These are phyloP conservation scores for Tridacna crocea DNA, from an alignment of 2,888 invertebrate genomes.

Conservation along the genomic window DNA sequence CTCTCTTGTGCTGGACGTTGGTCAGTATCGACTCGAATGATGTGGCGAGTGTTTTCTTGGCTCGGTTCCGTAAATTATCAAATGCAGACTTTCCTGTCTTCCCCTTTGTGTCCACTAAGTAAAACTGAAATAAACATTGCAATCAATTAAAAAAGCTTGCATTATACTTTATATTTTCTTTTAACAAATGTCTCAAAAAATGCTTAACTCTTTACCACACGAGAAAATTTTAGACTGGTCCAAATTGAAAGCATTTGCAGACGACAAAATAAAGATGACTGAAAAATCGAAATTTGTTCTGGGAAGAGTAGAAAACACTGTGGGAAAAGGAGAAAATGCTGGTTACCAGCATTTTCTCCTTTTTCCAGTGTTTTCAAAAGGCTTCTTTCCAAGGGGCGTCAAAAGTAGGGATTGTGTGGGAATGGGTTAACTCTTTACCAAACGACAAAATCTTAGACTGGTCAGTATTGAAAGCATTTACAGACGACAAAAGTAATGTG, in stretches of 20 bases:
- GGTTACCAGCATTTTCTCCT: too few relatives aligned
- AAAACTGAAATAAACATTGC: conserved; percentile 65
- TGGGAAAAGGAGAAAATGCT: background rate
- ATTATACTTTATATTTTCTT: background rate
- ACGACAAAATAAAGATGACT: too few relatives aligned
- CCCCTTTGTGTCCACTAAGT: conserved; percentile 71
- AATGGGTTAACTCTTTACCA: too few relatives aligned
- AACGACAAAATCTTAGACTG: too few relatives aligned
- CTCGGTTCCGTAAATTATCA: conserved; percentile 78
- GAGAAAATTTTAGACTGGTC: background rate
- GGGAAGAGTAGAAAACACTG: background rate
- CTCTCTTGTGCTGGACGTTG: conserved; percentile 76
- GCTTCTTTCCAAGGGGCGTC: too few relatives aligned
- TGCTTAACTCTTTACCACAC: background rate
- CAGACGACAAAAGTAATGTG: too few relatives aligned
- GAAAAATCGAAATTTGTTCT: too few relatives aligned
- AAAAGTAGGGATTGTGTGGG: too few relatives aligned
- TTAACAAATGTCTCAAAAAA: too few relatives aligned
- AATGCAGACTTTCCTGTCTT: conserved; percentile 62
- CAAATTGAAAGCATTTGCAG: too few relatives aligned
- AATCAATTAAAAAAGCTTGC: background rate
- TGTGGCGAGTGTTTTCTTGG: conserved; percentile 84
- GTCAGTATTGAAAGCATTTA: too few relatives aligned
- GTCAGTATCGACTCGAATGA: conserved; percentile 84
- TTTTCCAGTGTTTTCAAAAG: too few relatives aligned